phyloP scores from a whole-genome alignment of 2,797 vertebrate species.

The Premnoplex brunnescens region DNA sequence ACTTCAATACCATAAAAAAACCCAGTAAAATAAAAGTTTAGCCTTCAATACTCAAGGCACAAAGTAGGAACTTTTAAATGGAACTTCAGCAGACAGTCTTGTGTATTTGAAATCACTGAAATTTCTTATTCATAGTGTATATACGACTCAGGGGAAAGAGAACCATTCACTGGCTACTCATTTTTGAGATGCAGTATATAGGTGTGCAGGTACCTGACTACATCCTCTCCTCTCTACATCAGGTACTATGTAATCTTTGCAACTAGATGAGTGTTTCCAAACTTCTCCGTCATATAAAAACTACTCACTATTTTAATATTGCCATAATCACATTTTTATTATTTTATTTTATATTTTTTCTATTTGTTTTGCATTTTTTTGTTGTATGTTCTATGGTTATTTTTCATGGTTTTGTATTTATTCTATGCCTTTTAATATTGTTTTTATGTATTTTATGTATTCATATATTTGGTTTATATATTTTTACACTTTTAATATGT shows the following conservation, averaged over 20 bases:
- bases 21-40: neutral
- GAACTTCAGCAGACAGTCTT: neutral
- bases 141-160: neutral
- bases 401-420: too few relatives aligned
- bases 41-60: neutral
- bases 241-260: neutral
- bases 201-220: neutral
- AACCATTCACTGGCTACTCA: neutral
- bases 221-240: neutral
- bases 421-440: neutral
- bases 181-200: neutral
- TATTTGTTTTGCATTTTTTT: neutral
- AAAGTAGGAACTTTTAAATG: neutral
- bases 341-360: neutral
- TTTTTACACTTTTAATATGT: neutral
- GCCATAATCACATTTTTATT: fast-evolving
- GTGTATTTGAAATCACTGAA: neutral
- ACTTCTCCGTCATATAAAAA: neutral
- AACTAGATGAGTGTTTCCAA: neutral
- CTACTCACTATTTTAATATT: fast-evolving
- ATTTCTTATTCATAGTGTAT: neutral
- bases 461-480: neutral
- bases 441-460: neutral
- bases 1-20: neutral
- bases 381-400: neutral